Conservation (phyloP, 2,797 vertebrate species). For the Molossus alvarezi region DNA sequence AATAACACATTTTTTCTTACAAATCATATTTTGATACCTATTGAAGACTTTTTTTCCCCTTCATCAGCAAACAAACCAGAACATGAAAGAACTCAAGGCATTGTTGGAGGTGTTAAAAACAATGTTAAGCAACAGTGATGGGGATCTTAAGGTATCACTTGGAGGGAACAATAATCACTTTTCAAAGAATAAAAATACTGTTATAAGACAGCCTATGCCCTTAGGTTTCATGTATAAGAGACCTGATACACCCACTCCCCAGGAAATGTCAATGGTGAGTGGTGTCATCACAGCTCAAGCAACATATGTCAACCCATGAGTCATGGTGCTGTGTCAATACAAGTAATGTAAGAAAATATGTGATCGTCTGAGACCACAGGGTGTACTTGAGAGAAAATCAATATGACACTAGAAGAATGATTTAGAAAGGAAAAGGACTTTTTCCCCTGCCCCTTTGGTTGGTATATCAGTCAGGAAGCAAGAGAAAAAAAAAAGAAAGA, state of each 20-base stretch:
- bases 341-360: slow-evolving; percentile 48
- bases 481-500: slow-evolving; percentile 64
- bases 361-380: slow-evolving; percentile 69
- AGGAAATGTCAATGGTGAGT: slow-evolving; percentile 64
- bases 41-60: not conserved
- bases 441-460: not conserved
- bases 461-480: slow-evolving; percentile 67
- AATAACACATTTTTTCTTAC: not conserved
- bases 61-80: not conserved
- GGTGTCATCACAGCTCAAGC: slow-evolving; percentile 3
- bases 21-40: not conserved
- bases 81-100: not conserved
- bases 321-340: slow-evolving; percentile 69
- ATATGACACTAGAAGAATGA: slow-evolving; percentile 55
- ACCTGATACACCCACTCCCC: not conserved
- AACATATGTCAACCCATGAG: slow-evolving; percentile 55
- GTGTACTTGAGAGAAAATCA: slow-evolving; percentile 82
- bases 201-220: not conserved
- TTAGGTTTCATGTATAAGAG: not conserved
- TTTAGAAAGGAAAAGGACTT: slow-evolving; percentile 66
- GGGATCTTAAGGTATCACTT: not conserved
- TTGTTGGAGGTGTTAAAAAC: not conserved
- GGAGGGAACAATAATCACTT: not conserved
- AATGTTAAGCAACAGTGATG: not conserved
- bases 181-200: slow-evolving; percentile 33